Conservation (phyloP, 2,888 invertebrate species). For the Sarcophaga carnaria region DNA sequence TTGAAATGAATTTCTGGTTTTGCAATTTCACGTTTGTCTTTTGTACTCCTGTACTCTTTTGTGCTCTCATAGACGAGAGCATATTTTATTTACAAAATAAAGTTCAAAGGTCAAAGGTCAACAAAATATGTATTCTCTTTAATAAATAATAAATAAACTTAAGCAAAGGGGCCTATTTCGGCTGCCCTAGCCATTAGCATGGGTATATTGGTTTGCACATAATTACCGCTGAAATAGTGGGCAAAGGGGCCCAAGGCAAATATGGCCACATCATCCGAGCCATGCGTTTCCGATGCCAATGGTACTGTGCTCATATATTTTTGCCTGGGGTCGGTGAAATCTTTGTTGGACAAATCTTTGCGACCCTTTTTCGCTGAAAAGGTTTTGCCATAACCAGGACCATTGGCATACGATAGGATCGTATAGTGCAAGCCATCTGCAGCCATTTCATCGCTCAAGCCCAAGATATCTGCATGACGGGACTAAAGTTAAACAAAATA, state of each 20-base stretch:
- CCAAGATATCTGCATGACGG: constrained; percentile 84
- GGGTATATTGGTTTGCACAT: constrained; percentile 90
- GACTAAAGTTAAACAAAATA: constrained; percentile 37
- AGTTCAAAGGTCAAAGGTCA: constrained; percentile 2
- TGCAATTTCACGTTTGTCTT: background rate
- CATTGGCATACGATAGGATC: constrained; percentile 89
- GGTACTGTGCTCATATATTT: constrained; percentile 85
- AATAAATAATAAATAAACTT: background rate
- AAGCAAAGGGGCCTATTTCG: constrained; percentile 84
- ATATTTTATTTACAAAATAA: background rate
- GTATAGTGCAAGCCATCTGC: constrained; percentile 86
- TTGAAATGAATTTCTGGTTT: constrained; percentile 24
- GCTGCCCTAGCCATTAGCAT: constrained; percentile 88
- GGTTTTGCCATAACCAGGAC: constrained; percentile 84
- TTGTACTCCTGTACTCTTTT: background rate
- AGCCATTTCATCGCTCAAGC: constrained; percentile 82
- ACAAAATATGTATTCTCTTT: background rate
- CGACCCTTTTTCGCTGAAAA: constrained; percentile 72
- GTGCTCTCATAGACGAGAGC: background rate
- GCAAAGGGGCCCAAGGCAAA: constrained; percentile 90
- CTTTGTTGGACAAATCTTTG: constrained; percentile 70
- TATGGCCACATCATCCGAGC: constrained; percentile 90
- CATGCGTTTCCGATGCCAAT: constrained; percentile 86
- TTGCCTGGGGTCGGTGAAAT: constrained; percentile 72
- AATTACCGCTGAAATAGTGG: constrained; percentile 89